phyloP scores from a whole-genome alignment of 92 coral and sea anemone species.

The Porites rus region DNA sequence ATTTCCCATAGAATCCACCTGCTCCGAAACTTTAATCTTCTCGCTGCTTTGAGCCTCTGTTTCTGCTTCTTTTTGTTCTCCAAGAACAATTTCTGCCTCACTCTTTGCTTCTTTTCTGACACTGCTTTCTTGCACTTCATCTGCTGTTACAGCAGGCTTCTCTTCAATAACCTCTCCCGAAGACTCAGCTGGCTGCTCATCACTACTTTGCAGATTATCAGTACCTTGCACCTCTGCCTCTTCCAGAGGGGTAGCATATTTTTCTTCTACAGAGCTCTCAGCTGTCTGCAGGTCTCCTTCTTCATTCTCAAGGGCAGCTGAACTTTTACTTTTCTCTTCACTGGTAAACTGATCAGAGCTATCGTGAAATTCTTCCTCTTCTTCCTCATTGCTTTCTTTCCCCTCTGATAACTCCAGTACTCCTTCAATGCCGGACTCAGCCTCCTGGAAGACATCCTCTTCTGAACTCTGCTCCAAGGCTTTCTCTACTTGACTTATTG shows the following conservation, averaged over 20 bases:
- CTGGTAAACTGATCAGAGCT: slow-evolving; percentile 22
- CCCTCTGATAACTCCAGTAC: neutral
- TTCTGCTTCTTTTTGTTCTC: neutral
- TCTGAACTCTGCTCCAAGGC: slow-evolving; percentile 21
- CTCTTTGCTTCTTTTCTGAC: neutral
- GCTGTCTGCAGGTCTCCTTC: neutral
- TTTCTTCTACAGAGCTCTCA: neutral
- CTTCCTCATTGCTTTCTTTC: neutral
- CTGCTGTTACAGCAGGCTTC: neutral
- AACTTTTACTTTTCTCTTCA: neutral
- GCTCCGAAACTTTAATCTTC: neutral
- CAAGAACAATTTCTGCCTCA: neutral
- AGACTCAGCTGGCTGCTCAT: neutral
- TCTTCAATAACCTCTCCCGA: slow-evolving; percentile 22
- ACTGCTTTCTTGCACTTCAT: neutral
- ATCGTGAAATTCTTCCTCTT: slow-evolving; percentile 26
- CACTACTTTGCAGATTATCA: neutral
- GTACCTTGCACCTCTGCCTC: neutral
- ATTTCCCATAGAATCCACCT: neutral
- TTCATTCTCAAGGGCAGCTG: neutral
- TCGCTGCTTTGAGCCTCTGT: neutral
- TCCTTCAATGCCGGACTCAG: slow-evolving; percentile 29
- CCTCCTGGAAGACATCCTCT: slow-evolving; percentile 27
- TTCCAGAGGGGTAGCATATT: neutral
- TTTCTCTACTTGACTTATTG: neutral